Conservation (phyloP, 2,113 vertebrate genomes). For the Ancistrus triradiatus region DNA sequence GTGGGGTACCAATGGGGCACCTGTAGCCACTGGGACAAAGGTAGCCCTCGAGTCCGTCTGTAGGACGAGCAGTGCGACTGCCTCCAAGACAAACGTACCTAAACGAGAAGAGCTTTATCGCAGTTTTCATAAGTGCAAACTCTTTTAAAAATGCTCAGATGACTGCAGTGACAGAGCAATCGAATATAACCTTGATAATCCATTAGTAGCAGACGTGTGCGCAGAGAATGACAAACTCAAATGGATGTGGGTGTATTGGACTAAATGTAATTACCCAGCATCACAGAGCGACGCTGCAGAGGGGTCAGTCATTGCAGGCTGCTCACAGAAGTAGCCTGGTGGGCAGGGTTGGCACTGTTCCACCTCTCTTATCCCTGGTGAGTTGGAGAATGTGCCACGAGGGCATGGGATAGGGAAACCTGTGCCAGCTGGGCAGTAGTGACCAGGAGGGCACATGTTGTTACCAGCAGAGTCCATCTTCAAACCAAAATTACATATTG, state of each 20-base stretch:
- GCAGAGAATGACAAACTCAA: slow-evolving; percentile 12
- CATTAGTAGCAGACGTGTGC: slow-evolving; percentile 28
- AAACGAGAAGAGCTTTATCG: slow-evolving; percentile 14
- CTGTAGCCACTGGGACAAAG: slow-evolving; percentile 76
- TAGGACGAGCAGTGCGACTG: slow-evolving; percentile 70
- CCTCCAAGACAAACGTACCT: slow-evolving; percentile 83
- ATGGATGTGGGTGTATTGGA: slow-evolving; percentile 24
- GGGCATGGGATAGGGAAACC: slow-evolving; percentile 76
- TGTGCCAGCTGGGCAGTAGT: slow-evolving; percentile 79
- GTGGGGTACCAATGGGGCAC: slow-evolving; percentile 74
- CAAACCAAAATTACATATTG: slow-evolving; percentile 5
- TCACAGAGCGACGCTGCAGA: slow-evolving; percentile 67
- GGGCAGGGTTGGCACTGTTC: slow-evolving; percentile 79
- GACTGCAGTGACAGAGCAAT: background rate
- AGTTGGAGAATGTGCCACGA: slow-evolving; percentile 72
- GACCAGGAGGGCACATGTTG: slow-evolving; percentile 78
- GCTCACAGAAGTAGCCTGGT: slow-evolving; percentile 74
- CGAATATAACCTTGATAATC: background rate
- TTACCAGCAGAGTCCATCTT: slow-evolving; percentile 72
- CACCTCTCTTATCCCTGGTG: slow-evolving; percentile 62
- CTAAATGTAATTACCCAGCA: slow-evolving; percentile 67
- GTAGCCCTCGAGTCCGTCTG: slow-evolving; percentile 73
- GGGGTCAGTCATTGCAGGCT: slow-evolving; percentile 65
- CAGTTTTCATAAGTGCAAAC: slow-evolving; percentile 4
- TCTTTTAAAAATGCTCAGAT: background rate